phyloP scores from a whole-genome alignment of 1,140 invertebrate genomes.

The Procambarus clarkii region DNA sequence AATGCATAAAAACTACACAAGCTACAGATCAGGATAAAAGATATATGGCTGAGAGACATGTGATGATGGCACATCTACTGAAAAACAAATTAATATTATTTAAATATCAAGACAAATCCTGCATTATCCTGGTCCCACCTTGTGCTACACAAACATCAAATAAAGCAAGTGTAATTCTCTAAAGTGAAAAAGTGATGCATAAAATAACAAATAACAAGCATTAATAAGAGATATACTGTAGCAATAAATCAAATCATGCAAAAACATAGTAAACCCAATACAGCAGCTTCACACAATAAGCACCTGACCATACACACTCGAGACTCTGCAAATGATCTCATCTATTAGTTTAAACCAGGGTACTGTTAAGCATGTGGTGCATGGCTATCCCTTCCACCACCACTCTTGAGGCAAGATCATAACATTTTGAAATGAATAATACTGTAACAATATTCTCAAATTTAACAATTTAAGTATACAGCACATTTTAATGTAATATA shows the following conservation, averaged over 20 bases:
- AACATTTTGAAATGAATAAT: background rate
- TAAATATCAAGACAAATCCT: background rate
- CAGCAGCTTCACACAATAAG: slow-evolving; percentile 25
- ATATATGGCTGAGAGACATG: background rate
- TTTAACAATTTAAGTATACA: background rate
- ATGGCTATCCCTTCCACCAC: background rate
- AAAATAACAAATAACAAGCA: background rate
- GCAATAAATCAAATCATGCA: slow-evolving; percentile 35
- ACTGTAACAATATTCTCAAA: background rate
- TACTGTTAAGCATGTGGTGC: background rate
- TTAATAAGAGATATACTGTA: background rate
- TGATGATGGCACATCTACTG: no score
- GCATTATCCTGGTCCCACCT: slow-evolving; percentile 15
- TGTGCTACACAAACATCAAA: background rate
- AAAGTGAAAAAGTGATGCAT: background rate
- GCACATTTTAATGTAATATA: no score
- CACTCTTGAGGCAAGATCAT: background rate
- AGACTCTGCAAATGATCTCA: slow-evolving; percentile 24
- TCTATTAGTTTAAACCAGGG: slow-evolving; percentile 40
- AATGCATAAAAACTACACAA: slow-evolving; percentile 7
- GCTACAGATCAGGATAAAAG: slow-evolving; percentile 12
- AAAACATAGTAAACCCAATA: slow-evolving; percentile 18
- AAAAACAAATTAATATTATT: background rate
- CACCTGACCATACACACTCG: slow-evolving; percentile 24
- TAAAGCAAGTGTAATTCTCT: background rate